These are phyloP conservation scores for Phoeniculus purpureus DNA, from an alignment of 2,797 vertebrate genomes.

Conservation along the genomic window DNA sequence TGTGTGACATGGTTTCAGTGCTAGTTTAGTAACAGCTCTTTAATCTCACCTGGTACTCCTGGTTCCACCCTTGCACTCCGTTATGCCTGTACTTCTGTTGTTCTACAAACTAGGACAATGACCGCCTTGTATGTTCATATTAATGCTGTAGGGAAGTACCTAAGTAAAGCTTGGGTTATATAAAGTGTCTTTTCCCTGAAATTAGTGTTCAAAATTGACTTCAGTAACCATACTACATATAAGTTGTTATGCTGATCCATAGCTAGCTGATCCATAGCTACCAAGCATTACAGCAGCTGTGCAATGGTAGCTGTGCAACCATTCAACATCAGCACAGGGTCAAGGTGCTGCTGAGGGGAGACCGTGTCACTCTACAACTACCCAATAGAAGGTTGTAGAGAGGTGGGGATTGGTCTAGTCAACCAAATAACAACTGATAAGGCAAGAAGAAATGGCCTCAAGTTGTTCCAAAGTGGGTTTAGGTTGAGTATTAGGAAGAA, in stretches of 20 bases:
- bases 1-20: neutral
- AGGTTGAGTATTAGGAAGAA: too few relatives aligned
- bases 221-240: neutral
- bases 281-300: neutral
- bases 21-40: neutral
- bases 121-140: accelerated
- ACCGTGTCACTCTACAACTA: too few relatives aligned
- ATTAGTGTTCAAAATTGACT: neutral
- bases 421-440: too few relatives aligned
- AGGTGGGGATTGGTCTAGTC: too few relatives aligned
- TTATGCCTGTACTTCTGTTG: neutral
- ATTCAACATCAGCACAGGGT: accelerated
- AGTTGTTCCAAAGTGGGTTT: too few relatives aligned
- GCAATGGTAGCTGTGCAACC: accelerated
- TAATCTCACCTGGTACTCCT: neutral
- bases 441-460: too few relatives aligned
- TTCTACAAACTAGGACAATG: neutral
- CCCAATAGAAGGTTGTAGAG: too few relatives aligned
- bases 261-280: neutral
- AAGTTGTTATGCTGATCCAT: neutral
- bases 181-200: neutral
- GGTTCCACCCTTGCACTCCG: neutral
- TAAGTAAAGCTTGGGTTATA: neutral
- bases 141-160: neutral
- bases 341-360: neutral